These are phyloP conservation scores for Salvelinus sp. DNA, from an alignment of 2,113 vertebrate species.

Conservation along the genomic window DNA sequence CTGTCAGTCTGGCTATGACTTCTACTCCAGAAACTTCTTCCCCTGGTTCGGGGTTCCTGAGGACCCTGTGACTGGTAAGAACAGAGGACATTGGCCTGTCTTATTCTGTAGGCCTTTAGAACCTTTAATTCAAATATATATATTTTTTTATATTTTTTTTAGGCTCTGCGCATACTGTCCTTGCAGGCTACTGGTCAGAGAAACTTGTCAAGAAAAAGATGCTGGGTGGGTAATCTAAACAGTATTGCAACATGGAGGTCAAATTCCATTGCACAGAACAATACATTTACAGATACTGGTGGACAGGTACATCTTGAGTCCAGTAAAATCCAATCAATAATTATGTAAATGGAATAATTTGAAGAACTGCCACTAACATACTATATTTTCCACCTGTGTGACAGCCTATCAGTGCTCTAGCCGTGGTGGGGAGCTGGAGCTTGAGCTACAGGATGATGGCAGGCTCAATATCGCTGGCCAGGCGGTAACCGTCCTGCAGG, in stretches of 20 bases:
- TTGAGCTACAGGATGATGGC: slow-evolving; percentile 74
- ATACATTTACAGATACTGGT: too few species aligned
- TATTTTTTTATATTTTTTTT: too few species aligned
- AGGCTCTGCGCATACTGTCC: slow-evolving; percentile 86
- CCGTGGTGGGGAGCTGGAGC: slow-evolving; percentile 83
- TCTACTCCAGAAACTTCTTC: slow-evolving; percentile 89
- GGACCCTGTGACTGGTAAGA: slow-evolving; percentile 86
- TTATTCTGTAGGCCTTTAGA: background rate
- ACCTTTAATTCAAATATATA: background rate
- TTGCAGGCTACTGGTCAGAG: slow-evolving; percentile 87
- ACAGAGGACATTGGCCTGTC: background rate
- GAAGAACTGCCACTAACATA: too few species aligned
- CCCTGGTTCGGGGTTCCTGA: slow-evolving; percentile 87
- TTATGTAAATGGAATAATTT: background rate
- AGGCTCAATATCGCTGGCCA: slow-evolving; percentile 80
- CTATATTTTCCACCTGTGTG: background rate
- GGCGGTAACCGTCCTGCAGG: slow-evolving; percentile 75
- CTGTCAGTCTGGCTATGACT: slow-evolving; percentile 77
- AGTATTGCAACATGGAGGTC: background rate
- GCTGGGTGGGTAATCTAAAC: slow-evolving; percentile 72
- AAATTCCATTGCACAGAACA: too few species aligned
- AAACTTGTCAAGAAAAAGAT: slow-evolving; percentile 86
- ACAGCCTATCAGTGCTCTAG: slow-evolving; percentile 87
- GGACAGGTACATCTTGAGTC: too few species aligned
- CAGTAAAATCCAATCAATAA: too few species aligned